Evolutionary conservation across 2,888 invertebrate species (phyloP).

Genomic region (Phanerotoma sp.): DNA sequence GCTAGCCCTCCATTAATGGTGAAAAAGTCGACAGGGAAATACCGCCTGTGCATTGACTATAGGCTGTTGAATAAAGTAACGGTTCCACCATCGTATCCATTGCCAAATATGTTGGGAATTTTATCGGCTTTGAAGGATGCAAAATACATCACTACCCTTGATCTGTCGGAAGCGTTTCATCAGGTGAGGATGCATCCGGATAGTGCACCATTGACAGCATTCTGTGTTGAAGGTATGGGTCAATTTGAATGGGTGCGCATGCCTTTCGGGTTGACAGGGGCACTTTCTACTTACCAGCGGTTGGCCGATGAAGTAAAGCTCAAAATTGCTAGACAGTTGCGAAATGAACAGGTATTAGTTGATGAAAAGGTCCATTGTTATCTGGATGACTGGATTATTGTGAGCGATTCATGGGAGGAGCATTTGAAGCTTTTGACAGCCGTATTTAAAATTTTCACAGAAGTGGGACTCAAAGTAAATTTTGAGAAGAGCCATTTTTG

Average conservation of each 20-base stretch:
- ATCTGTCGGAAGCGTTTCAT: not conserved
- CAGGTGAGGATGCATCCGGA: constrained; percentile 3
- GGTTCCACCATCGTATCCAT: not conserved
- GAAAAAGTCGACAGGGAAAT: too few relatives aligned
- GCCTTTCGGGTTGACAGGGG: constrained; percentile 31
- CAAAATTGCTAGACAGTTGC: constrained; percentile 22
- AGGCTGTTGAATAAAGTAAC: too few relatives aligned
- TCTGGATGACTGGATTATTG: constrained; percentile 28
- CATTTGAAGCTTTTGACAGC: constrained; percentile 15
- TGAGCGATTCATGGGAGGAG: constrained; percentile 24
- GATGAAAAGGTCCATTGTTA: constrained; percentile 17
- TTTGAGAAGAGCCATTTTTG: constrained; percentile 30
- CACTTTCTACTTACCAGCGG: constrained; percentile 25
- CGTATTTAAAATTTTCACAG: constrained; percentile 21
- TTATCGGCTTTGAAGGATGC: not conserved
- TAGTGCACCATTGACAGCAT: constrained; percentile 15
- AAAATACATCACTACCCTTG: not conserved
- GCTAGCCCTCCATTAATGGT: too few relatives aligned
- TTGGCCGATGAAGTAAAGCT: too few relatives aligned
- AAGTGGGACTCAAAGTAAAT: constrained; percentile 24
- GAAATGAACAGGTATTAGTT: constrained; percentile 16
- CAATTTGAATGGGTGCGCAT: constrained; percentile 26
- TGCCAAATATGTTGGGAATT: not conserved
- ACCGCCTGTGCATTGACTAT: too few relatives aligned
- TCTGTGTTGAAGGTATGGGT: constrained; percentile 27